Conservation (phyloP, 2,888 invertebrate genomes). For the Drosophila prostipennis region DNA sequence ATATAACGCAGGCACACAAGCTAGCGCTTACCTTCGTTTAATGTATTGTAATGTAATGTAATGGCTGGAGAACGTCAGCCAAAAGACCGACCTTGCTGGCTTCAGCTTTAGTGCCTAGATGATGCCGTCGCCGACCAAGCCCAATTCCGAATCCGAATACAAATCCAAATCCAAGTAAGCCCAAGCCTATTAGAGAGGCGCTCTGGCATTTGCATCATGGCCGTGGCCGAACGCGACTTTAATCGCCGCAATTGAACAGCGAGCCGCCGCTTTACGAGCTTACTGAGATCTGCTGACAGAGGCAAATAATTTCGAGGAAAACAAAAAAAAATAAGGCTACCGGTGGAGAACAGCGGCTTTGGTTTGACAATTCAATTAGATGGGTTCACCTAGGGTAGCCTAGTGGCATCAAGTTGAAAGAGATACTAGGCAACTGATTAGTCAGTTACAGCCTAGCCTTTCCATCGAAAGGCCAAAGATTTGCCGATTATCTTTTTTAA, state of each 20-base stretch:
- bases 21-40: conserved; percentile 56
- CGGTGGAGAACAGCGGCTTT: conserved; percentile 39
- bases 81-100: conserved; percentile 46
- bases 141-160: conserved; percentile 9
- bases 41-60: conserved; percentile 43
- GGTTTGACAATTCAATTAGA: conserved; percentile 69
- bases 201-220: conserved; percentile 68
- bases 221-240: conserved; percentile 48
- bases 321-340: conserved; percentile 31
- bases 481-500: conserved; percentile 1
- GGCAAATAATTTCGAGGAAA: conserved; percentile 50
- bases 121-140: conserved; percentile 23
- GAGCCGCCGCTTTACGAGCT: conserved; percentile 43
- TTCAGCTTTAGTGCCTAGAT: conserved; percentile 9
- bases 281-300: conserved; percentile 58
- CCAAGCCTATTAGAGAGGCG: conserved; percentile 64
- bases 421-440: conserved; percentile 5
- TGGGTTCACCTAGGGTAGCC: conserved; percentile 13
- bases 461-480: conserved; percentile 12
- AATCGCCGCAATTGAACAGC: conserved; percentile 65
- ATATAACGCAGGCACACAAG: conserved; percentile 49
- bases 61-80: conserved; percentile 59
- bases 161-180: conserved; percentile 35
- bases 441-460: conserved; percentile 15
- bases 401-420: conserved; percentile 11